A percentile compares a stretch with the other conserved stretches of the same genome.
Evolutionary conservation across 2,888 invertebrate genomes (phyloP).

Genomic region (Odontothrips loti): DNA sequence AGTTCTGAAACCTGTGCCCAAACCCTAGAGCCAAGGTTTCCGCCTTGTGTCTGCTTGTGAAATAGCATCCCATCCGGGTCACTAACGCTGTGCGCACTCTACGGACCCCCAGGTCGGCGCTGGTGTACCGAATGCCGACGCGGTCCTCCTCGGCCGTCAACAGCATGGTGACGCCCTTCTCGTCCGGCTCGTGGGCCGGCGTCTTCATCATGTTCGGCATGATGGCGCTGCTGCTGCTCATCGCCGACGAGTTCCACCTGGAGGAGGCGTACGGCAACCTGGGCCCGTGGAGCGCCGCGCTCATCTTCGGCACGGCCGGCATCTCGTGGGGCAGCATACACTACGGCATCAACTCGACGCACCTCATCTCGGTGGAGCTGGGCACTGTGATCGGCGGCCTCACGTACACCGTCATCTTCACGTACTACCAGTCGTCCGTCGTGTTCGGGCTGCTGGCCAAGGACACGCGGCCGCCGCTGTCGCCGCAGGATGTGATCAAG

Average conservation of each 20-base stretch:
- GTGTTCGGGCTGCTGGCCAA: slow-evolving; percentile 2
- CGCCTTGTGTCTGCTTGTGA: too few species aligned
- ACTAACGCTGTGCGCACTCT: too few species aligned
- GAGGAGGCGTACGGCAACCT: neutral
- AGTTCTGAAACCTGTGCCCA: too few species aligned
- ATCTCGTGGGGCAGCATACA: neutral
- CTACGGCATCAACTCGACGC: slow-evolving; percentile 6
- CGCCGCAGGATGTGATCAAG: neutral
- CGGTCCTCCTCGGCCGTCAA: neutral
- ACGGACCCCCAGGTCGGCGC: neutral
- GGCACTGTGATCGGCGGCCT: neutral
- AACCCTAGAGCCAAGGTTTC: too few species aligned
- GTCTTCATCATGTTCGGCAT: slow-evolving; percentile 6
- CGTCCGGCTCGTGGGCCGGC: neutral
- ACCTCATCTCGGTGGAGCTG: slow-evolving; percentile 6
- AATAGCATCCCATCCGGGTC: too few species aligned
- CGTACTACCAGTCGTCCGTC: slow-evolving; percentile 2
- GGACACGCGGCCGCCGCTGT: neutral
- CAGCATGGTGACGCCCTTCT: slow-evolving; percentile 11
- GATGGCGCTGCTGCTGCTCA: slow-evolving; percentile 5
- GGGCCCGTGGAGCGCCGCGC: neutral
- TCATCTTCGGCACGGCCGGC: neutral
- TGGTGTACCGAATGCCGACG: neutral
- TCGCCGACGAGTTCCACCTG: slow-evolving; percentile 1
- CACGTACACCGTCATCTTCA: slow-evolving; percentile 1